Percentiles rank a stretch among this genome's conserved stretches.
phyloP scores from a whole-genome alignment of 2,797 vertebrate genomes.

The Ara ararauna region DNA sequence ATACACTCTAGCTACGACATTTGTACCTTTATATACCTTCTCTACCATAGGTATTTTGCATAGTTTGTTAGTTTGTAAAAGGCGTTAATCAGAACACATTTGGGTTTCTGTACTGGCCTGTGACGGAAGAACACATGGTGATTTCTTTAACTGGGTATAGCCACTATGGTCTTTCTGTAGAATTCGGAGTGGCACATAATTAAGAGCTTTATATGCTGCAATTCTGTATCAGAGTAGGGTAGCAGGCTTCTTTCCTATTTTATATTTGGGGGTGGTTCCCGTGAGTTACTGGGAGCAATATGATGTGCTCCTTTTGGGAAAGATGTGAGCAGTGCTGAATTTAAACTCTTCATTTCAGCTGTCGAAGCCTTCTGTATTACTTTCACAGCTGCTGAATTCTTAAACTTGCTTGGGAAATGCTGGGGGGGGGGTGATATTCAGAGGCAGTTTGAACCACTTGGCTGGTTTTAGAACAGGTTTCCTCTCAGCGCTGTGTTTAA shows the following conservation, averaged over 20 bases:
- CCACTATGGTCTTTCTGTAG: not conserved
- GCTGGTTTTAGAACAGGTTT: constrained; percentile 58
- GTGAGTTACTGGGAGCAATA: not conserved
- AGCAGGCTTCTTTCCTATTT: not conserved
- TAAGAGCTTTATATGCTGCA: not conserved
- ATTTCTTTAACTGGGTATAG: not conserved
- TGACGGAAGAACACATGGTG: not conserved
- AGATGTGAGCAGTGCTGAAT: constrained; percentile 30
- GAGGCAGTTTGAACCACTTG: constrained; percentile 47
- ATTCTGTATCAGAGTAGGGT: not conserved
- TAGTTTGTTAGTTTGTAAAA: not conserved
- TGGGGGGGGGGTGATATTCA: constrained; percentile 35
- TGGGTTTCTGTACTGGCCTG: not conserved
- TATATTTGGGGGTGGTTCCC: not conserved
- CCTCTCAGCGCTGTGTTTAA: constrained; percentile 15
- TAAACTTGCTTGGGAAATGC: not conserved
- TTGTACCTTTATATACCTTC: not conserved
- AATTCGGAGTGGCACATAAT: not conserved
- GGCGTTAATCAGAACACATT: not conserved
- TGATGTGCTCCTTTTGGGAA: not conserved
- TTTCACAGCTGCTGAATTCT: constrained; percentile 63
- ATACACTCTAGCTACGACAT: not conserved
- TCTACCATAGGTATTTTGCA: not conserved
- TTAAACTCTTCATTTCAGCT: constrained; percentile 45
- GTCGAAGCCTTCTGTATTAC: constrained; percentile 37